phyloP scores from a whole-genome alignment of 1,140 invertebrate genomes.

The Gyrodactylus salaris region DNA sequence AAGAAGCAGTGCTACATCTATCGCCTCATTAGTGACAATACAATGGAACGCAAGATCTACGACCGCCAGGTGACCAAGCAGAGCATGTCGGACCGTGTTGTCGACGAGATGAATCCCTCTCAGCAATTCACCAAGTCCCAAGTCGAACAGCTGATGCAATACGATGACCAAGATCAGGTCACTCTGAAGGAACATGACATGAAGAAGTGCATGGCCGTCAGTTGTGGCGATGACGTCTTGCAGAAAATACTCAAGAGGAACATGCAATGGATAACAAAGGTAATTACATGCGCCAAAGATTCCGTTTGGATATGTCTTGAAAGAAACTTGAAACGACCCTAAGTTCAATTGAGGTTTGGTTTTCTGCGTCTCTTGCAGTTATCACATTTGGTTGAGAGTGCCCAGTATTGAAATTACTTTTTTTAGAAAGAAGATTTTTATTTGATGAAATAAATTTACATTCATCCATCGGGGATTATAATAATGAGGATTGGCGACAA shows the following conservation, averaged over 20 bases:
- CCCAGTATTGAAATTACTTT: too few species aligned
- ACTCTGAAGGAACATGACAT: neutral
- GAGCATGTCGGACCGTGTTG: conserved; percentile 52
- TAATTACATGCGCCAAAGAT: neutral
- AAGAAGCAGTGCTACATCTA: conserved; percentile 72
- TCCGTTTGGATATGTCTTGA: too few species aligned
- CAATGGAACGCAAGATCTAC: conserved; percentile 82
- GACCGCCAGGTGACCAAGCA: conserved; percentile 71
- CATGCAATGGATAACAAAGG: conserved; percentile 27
- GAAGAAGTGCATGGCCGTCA: conserved; percentile 26
- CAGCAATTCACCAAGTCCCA: conserved; percentile 70
- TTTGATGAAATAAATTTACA: too few species aligned
- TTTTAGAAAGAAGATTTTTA: too few species aligned
- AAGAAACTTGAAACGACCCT: too few species aligned
- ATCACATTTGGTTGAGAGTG: too few species aligned
- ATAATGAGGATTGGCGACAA: too few species aligned
- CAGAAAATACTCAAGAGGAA: conserved; percentile 33
- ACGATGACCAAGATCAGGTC: conserved; percentile 30
- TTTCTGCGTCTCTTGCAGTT: too few species aligned
- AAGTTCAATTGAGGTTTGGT: too few species aligned
- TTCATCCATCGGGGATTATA: too few species aligned
- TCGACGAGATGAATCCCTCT: conserved; percentile 85
- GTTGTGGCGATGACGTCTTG: conserved; percentile 44
- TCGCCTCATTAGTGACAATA: conserved; percentile 72
- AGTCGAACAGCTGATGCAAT: conserved; percentile 59